Evolutionary conservation across 2,888 invertebrate species (phyloP), one percentile per base, ranked within the genome.

Genomic region (Hydropsyche betteni): DNA sequence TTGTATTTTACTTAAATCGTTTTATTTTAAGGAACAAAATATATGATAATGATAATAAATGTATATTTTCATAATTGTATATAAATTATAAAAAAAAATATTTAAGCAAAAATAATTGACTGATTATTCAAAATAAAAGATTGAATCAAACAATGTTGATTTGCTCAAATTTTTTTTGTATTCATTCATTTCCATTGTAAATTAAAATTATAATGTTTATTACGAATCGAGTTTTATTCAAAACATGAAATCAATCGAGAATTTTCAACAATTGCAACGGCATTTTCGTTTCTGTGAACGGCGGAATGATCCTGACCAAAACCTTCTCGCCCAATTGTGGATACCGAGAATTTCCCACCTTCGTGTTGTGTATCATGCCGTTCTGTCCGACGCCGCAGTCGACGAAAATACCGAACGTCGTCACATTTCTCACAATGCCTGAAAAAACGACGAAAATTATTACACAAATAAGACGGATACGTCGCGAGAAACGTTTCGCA

Each of bases 351-450:
- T 88, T 88, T 6, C 87, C 86, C 82, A 91, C 84, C 70, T 90
- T 87, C 80, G 88, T 92, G 0, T 83, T 84, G 80, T 93, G 94
- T 79, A 95, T 90, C 8, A 95, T 86, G 0, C 92, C 94, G 82
- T 91, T 88, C 70, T 84, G 88, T 33, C 91, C 91, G 0, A 94
- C 91, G 0, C 95, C 95, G 80, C 94, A 89, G 82, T 98, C 97
- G 0, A 97, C 93, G 85, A 98, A 98, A 72, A 93, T 93, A 0
- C 98, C 98, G 84, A 98, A 98, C 79, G 94, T 92, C 0, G 95
- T 95, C 0, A 94, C 91, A 84, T 97, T 97, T 14, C 89, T 89
- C 0, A 97, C 92, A 1, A 92, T 90, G n/a, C 97, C 95, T 91
- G 80, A 80, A 75, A 2, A 64, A 50, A 77, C 52, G 5, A 16